Evolutionary conservation across 1,140 invertebrate genomes (phyloP), one percentile per base, ranked within the genome.

Genomic region (Atopsyche davidsoni): DNA sequence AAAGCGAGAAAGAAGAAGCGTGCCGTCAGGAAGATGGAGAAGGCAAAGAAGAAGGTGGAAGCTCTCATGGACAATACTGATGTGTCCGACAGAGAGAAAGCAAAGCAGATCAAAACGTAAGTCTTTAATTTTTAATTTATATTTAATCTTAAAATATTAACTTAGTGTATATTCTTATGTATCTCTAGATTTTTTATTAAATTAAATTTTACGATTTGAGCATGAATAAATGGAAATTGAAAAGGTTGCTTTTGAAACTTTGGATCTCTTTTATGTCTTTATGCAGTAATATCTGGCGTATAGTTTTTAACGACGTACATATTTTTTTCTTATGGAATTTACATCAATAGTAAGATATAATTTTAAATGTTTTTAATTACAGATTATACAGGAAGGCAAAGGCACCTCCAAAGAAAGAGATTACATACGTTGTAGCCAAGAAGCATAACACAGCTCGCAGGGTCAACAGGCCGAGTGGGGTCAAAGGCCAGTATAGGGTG

Each of bases 1-100:
- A 99, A 97, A 68, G 91, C 92, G 0, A 82, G 97, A 36, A 99
- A 98, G 76, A 96, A 98, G 81, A 86, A 84, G 64, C 83, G 91
- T 55, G 83, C 88, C 34, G 66, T 88, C 39, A 86, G 82, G 53
- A 87, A 86, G 65, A 69, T 98, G 65, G 92, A 96, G 59, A 92
- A 87, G 62, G 94, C 93, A 0, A 92, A 95, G 68, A 99, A 99
- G 71, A 94, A 92, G 67, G 86, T 93, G 1, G 95, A 99, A 67
- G 77, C 80, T 13, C 76, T 99, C 9, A 82, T 96, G 68, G 93
- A 98, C 32, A 92, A 89, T 65, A 75, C 78, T 2, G 94, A 97
- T 57, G 83, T 97, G 52, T 85, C 82, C 18, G 89, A 95, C 45
- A 79, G 81, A 51, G 96, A 99, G 67, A 98, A 98, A 64, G 81